These are phyloP conservation scores for Scomber colias DNA, from an alignment of 2,113 vertebrate genomes.

Conservation along the genomic window DNA sequence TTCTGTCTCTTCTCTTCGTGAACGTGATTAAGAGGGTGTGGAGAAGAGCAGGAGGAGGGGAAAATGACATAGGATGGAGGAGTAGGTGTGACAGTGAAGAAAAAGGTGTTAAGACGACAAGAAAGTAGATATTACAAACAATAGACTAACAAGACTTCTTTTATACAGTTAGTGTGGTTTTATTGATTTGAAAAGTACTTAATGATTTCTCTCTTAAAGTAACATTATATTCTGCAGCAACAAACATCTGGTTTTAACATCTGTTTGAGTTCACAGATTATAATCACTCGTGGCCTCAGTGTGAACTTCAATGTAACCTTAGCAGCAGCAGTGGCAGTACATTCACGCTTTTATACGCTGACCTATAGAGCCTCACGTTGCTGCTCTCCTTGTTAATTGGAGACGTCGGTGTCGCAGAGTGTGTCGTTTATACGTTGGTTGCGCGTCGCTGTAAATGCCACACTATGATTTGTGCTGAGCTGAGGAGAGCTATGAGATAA, in stretches of 20 bases:
- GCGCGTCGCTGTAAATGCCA: conserved; percentile 39
- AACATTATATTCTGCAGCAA: neutral
- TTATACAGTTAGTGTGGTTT: no score
- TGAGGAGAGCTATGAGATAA: conserved; percentile 19
- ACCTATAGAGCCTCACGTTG: conserved; percentile 7
- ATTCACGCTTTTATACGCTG: neutral
- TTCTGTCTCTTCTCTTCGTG: neutral
- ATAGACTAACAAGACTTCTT: neutral
- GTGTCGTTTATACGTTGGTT: conserved; percentile 3
- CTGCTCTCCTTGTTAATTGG: conserved; percentile 17
- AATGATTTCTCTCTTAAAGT: no score
- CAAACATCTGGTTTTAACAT: neutral
- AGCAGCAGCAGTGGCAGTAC: neutral
- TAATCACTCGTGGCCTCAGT: neutral
- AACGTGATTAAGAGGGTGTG: neutral
- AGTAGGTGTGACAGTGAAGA: neutral
- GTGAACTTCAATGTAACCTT: neutral
- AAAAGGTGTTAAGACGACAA: neutral
- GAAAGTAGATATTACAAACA: neutral
- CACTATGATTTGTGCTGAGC: conserved; percentile 18
- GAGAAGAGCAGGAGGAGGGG: no score
- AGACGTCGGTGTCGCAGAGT: conserved; percentile 11
- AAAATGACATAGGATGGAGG: neutral
- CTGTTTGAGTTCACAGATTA: neutral
- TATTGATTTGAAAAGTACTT: no score